Conservation (phyloP, 2,113 vertebrate species). For the Odobenus rosmarus region DNA sequence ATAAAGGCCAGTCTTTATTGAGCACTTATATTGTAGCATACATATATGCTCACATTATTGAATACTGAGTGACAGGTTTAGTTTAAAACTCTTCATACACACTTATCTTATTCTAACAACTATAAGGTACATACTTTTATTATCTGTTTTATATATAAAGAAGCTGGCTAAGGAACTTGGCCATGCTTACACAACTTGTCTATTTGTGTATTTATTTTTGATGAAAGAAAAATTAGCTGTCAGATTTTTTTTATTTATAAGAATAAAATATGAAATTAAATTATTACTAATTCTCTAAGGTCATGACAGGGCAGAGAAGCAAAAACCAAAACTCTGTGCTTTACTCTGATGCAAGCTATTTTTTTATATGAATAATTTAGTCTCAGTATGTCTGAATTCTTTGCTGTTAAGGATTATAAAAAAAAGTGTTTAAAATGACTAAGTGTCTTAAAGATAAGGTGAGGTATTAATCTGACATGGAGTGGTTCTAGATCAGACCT, state of each 20-base stretch:
- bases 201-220: constrained; percentile 1
- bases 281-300: not conserved
- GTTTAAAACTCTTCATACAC: constrained; percentile 9
- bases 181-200: not conserved
- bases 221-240: constrained; percentile 13
- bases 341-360: not conserved
- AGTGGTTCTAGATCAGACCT: constrained; percentile 22
- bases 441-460: not conserved
- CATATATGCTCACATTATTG: not conserved
- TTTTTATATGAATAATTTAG: not conserved
- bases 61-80: not conserved
- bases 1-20: not conserved
- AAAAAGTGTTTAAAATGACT: constrained; percentile 12
- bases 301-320: constrained; percentile 6
- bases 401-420: not conserved
- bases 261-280: constrained; percentile 18
- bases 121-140: not conserved
- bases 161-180: not conserved
- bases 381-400: not conserved
- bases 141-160: not conserved
- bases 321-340: not conserved
- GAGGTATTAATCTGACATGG: constrained; percentile 13
- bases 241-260: constrained; percentile 27
- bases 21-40: not conserved
- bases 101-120: constrained; percentile 26